Base-by-base conservation (phyloP, 2,797 vertebrate genomes). In the Acanthurus lineatus region DNA sequence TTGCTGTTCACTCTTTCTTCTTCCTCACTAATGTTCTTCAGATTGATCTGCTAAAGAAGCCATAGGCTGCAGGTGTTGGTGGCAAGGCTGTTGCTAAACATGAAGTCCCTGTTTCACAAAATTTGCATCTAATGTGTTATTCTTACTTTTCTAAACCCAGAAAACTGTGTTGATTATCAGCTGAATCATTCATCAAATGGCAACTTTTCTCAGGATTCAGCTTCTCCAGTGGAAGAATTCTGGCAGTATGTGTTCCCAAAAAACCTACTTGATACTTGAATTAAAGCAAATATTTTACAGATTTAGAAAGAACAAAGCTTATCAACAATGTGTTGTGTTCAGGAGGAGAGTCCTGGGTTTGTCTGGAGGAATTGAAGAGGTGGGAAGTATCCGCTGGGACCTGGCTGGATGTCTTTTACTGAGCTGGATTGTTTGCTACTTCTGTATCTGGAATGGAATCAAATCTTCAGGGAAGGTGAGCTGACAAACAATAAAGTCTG, bases 371-470 rank as follows among this genome's bases (percentile, higher is more conserved):
- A 97, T 98, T 82, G 96, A 97, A 68, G 92, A 97, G 58, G 66
- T 97, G 53, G 97, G 97, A 6, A 82, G 86, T 48, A 83, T 98
- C 54, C 95, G 94, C 53, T 98, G 97, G 97, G 97, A 98, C 38
- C 91, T 98, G 85, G 95, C 93, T 5, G 85, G 97, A n/a, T 98
- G 96, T 84, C 96, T 97, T n/a, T 62, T 97, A 54, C 88, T 97
- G 0, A 95, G 94, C 0, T 98, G 97, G 40, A 4, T 45, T 14
- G 88, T 97, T 79, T 98, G 97, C 53, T 98, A 97, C 89, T 97
- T 98, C 87, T 98, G 97, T 89, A 94, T 97, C 76, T 98, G 97
- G 96, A 98, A 97, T 82, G 97, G 97, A 7, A 94, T 98, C 16
- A 48, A 48, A 16, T 48, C 47, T 17, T 48, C 47, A 19, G 47